Base-by-base conservation (phyloP, 2,888 invertebrate species). In the Perdita meconis region DNA sequence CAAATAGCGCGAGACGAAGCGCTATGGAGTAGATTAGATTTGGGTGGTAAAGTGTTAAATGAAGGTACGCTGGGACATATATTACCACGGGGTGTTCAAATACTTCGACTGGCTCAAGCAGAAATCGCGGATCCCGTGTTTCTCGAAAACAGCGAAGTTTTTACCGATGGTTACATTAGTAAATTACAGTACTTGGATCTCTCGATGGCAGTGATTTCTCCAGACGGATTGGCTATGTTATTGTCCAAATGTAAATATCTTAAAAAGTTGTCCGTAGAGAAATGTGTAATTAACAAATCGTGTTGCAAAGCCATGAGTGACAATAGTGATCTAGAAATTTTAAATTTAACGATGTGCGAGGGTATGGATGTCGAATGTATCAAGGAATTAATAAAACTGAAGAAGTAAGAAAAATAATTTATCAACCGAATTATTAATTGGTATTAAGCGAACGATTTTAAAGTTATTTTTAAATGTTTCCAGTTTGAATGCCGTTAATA, bases 151-250 rank as follows among this genome's bases (percentile, higher is more conserved):
- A 84, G 80, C 24, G 86, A 90, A 67, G 92, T 92, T 26, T 73
- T 90, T 50, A 81, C 69, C 50, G 91, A 93, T 5, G 93, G 93
- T 56, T 95, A 89, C 30, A 60, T 80, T 70, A 87, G 94, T 69
- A 94, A 96, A 68, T 92, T 98, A n/a, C 96, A 97, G 87, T 97
- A 96, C 92, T 93, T 98, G 77, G 98, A 98, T 92, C 93, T 98
- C 12, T 97, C 97, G 89, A 96, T 98, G 95, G 94, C 95, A 0
- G 93, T 95, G 0, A 94, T 97, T 36, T 94, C 95, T 16, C 86
- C 93, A 0, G 84, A 89, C 0, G 95, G 95, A 0, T 91, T 97
- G n/a, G 93, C 92, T n/a, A 84, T 91, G 51, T 82, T 95, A n/a
- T 93, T 98, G 40, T 92, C 93, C 0, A 93, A 95, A 5, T 98